phyloP scores from a whole-genome alignment of 2,888 invertebrate genomes.

The Xylophagus ater region DNA sequence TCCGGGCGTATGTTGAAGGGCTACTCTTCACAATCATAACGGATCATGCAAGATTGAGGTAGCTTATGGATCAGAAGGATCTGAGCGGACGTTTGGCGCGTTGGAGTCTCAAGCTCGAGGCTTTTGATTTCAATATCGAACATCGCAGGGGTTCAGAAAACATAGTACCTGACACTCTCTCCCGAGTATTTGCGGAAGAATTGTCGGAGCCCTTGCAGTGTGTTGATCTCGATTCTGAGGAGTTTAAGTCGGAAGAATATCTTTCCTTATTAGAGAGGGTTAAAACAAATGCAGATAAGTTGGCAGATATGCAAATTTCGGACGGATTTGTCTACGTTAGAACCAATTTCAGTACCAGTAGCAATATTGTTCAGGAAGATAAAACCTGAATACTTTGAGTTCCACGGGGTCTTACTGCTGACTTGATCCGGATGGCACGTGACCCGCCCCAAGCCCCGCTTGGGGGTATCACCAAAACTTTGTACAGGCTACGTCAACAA shows the following conservation, averaged over 20 bases:
- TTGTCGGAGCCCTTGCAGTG: neutral
- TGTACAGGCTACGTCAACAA: conserved; percentile 5
- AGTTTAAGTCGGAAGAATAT: neutral
- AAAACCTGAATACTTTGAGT: conserved; percentile 11
- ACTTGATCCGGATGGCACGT: neutral
- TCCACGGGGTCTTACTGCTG: neutral
- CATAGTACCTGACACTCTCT: conserved; percentile 24
- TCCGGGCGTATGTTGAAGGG: too few species aligned
- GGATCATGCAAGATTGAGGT: too few species aligned
- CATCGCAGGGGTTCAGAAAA: too few species aligned
- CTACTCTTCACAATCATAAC: too few species aligned
- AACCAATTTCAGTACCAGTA: neutral
- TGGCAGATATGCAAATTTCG: neutral
- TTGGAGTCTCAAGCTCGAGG: conserved; percentile 24
- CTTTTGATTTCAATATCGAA: conserved; percentile 17
- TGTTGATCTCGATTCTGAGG: too few species aligned
- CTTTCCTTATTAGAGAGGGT: neutral
- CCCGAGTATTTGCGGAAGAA: conserved; percentile 13
- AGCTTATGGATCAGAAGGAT: too few species aligned
- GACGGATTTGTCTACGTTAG: conserved; percentile 6
- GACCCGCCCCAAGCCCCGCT: too few species aligned
- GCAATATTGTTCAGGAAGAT: conserved; percentile 6
- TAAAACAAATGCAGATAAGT: neutral
- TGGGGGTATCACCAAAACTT: conserved; percentile 11
- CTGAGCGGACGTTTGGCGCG: too few species aligned